These are phyloP conservation scores for Lagorchestes hirsutus DNA, from an alignment of 2,797 vertebrate genomes.

Conservation along the genomic window DNA sequence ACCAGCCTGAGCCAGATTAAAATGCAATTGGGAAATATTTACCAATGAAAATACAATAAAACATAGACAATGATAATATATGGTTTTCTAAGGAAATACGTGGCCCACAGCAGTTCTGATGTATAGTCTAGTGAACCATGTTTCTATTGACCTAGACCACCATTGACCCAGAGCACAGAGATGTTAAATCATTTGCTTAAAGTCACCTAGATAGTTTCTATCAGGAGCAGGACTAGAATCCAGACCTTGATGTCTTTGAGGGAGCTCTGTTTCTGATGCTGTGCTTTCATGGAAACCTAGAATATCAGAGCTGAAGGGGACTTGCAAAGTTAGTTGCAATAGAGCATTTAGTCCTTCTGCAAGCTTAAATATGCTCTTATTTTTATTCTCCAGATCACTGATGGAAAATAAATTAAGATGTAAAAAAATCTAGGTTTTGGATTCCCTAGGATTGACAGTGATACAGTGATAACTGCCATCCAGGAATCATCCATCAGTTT, in stretches of 20 bases:
- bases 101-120: not conserved
- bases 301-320: conserved; percentile 30
- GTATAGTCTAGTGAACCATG: not conserved
- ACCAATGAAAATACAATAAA: not conserved
- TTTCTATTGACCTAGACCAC: not conserved
- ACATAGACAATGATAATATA: not conserved
- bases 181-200: not conserved
- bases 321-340: not conserved
- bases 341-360: conserved; percentile 64
- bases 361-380: conserved; percentile 72
- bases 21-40: not conserved
- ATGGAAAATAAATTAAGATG: conserved; percentile 61
- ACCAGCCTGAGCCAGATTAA: not conserved
- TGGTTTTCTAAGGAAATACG: not conserved
- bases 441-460: conserved; percentile 72
- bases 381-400: conserved; percentile 69
- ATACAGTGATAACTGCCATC: conserved; percentile 58
- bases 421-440: conserved; percentile 79
- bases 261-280: not conserved
- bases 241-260: not conserved
- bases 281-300: not conserved
- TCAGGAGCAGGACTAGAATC: not conserved
- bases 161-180: not conserved
- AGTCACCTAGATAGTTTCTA: not conserved
- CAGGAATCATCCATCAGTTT: conserved; percentile 15